Percentiles rank a stretch among this genome's conserved stretches.
These are phyloP conservation scores for Lasioglossum morio DNA, from an alignment of 2,888 invertebrate species.

Conservation along the genomic window DNA sequence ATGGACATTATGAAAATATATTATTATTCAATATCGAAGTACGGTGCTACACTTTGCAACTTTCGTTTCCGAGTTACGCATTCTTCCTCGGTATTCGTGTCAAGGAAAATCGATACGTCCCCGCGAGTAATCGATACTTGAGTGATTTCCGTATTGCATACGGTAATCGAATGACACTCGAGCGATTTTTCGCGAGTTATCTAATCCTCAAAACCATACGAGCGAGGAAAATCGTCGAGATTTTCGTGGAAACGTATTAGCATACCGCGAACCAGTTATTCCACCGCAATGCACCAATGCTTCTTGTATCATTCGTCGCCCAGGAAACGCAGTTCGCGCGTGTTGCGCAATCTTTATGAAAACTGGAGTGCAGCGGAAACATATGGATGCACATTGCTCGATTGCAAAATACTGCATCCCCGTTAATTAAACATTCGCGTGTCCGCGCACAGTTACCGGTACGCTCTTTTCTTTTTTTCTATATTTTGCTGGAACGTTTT, in stretches of 20 bases:
- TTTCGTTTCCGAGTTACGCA: not conserved
- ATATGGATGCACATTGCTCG: not conserved
- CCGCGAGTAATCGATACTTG: constrained; percentile 47
- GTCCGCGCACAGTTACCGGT: not conserved
- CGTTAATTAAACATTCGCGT: not conserved
- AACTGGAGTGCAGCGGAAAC: not conserved
- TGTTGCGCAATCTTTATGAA: not conserved
- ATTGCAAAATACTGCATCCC: not conserved
- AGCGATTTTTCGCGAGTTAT: constrained; percentile 32
- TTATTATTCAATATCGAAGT: not conserved
- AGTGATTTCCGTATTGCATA: constrained; percentile 40
- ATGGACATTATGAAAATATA: not conserved
- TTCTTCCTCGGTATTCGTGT: not conserved
- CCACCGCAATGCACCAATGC: not conserved
- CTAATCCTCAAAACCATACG: constrained; percentile 20
- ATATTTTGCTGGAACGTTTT: not conserved
- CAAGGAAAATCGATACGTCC: constrained; percentile 44
- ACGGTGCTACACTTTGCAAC: not conserved
- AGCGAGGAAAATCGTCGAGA: not conserved
- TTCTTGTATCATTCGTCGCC: constrained; percentile 9
- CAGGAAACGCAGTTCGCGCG: not conserved
- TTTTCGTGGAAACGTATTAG: constrained; percentile 23
- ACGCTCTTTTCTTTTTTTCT: not conserved
- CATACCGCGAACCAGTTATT: not conserved
- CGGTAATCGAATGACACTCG: constrained; percentile 10